Percentiles rank a stretch among this genome's conserved stretches.
phyloP scores from a whole-genome alignment of 2,888 invertebrate genomes.

The Cheilosia variabilis region DNA sequence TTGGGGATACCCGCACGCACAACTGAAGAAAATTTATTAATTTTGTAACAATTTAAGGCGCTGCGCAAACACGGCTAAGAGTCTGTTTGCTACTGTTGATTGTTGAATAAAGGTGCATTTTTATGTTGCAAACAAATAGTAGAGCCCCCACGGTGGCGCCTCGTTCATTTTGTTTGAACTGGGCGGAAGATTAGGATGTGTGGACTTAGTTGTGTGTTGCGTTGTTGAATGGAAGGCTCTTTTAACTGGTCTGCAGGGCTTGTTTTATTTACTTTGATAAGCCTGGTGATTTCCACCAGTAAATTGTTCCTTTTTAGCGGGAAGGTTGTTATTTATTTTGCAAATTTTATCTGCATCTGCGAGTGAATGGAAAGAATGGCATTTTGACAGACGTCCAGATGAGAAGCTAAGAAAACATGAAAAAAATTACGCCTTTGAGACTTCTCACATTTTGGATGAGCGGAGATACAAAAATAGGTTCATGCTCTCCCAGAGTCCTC shows the following conservation, averaged over 20 bases:
- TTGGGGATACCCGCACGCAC: constrained; percentile 22
- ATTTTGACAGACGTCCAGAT: constrained; percentile 28
- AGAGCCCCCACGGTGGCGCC: constrained; percentile 51
- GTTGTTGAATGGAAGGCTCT: constrained; percentile 22
- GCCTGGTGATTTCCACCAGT: constrained; percentile 40
- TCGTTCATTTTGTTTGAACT: constrained; percentile 33
- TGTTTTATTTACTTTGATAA: constrained; percentile 36
- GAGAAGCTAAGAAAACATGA: not conserved
- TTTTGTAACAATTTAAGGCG: constrained; percentile 55
- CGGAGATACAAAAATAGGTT: too few species aligned
- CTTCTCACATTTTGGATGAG: too few species aligned
- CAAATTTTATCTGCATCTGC: constrained; percentile 16
- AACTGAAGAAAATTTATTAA: constrained; percentile 39
- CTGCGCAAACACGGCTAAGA: constrained; percentile 42
- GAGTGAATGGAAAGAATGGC: constrained; percentile 9
- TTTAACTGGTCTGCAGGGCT: not conserved
- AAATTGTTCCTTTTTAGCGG: not conserved
- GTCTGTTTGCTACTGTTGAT: constrained; percentile 56
- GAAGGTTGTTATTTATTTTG: constrained; percentile 29
- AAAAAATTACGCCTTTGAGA: too few species aligned
- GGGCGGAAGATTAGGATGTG: constrained; percentile 13
- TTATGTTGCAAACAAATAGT: constrained; percentile 42
- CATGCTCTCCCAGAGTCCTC: too few species aligned
- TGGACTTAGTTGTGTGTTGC: constrained; percentile 17
- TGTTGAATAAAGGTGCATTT: constrained; percentile 32